Evolutionary conservation across 2,113 vertebrate species (phyloP).

Genomic region (Pteruthius melanotis): DNA sequence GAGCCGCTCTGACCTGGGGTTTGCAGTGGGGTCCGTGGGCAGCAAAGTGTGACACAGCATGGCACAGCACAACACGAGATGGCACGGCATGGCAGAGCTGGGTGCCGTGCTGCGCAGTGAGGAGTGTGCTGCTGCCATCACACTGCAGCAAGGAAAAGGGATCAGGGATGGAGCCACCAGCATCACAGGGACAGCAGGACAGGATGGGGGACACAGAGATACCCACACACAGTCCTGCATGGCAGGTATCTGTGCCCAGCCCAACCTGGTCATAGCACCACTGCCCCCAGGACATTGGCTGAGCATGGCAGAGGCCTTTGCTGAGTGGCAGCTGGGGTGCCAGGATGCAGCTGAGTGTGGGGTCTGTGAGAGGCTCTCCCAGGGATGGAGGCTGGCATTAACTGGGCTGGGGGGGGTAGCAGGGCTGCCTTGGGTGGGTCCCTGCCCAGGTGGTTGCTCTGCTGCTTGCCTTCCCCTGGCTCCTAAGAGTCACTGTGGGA

Average conservation of each 20-base stretch:
- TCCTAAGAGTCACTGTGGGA: neutral
- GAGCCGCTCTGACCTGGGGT: neutral
- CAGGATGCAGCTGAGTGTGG: neutral
- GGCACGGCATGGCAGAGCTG: neutral
- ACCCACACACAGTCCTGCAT: no score
- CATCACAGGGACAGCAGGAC: neutral
- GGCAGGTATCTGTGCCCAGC: neutral
- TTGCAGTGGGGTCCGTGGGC: neutral
- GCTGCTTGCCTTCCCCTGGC: neutral
- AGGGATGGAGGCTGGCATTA: neutral
- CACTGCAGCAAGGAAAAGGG: neutral
- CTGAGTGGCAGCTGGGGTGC: neutral
- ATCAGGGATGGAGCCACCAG: neutral
- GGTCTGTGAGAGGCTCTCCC: neutral
- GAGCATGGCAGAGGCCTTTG: neutral
- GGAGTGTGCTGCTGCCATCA: neutral
- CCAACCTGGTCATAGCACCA: neutral
- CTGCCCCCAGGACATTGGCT: neutral
- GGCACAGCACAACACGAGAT: rapidly evolving
- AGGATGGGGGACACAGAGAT: neutral
- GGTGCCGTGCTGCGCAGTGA: neutral
- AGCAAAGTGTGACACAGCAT: neutral
- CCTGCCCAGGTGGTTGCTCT: neutral
- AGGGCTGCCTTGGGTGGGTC: neutral
- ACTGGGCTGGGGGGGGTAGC: neutral